Conservation (phyloP, 2,797 vertebrate species). For the Rhabdomys pumilio region DNA sequence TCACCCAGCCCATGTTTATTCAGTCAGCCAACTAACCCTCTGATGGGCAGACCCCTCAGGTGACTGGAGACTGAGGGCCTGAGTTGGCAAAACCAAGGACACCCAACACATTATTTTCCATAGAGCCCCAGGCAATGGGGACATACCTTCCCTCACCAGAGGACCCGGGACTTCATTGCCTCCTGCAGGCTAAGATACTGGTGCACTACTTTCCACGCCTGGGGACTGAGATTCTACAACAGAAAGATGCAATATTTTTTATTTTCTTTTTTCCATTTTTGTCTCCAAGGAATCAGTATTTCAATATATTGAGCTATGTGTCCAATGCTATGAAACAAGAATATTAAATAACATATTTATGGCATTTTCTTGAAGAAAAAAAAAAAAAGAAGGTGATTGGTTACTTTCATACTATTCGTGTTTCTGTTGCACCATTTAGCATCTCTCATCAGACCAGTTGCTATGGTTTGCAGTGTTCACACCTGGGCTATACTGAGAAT, state of each 20-base stretch:
- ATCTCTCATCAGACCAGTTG: background rate
- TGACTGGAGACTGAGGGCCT: constrained; percentile 94
- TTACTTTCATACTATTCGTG: background rate
- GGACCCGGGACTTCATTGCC: constrained; percentile 81
- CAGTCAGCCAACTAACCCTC: constrained; percentile 96
- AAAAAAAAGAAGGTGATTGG: background rate
- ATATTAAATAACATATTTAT: constrained; percentile 86
- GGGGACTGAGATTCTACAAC: constrained; percentile 77
- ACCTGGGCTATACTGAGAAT: background rate
- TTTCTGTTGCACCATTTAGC: background rate
- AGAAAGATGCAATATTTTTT: constrained; percentile 86
- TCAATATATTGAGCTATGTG: constrained; percentile 82
- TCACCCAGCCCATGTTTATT: constrained; percentile 98
- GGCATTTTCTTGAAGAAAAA: constrained; percentile 79
- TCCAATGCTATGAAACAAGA: constrained; percentile 83
- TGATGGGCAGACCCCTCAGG: constrained; percentile 93
- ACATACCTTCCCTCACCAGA: constrained; percentile 78
- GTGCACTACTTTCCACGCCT: constrained; percentile 81
- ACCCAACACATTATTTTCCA: constrained; percentile 75
- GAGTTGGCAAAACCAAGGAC: constrained; percentile 78
- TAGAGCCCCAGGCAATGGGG: constrained; percentile 64
- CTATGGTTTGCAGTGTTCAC: background rate
- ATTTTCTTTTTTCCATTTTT: constrained; percentile 76
- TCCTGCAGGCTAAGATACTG: constrained; percentile 78
- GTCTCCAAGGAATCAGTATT: constrained; percentile 80